Conservation (phyloP, 1,140 invertebrate species). For the Macrocentrus cingulum region DNA sequence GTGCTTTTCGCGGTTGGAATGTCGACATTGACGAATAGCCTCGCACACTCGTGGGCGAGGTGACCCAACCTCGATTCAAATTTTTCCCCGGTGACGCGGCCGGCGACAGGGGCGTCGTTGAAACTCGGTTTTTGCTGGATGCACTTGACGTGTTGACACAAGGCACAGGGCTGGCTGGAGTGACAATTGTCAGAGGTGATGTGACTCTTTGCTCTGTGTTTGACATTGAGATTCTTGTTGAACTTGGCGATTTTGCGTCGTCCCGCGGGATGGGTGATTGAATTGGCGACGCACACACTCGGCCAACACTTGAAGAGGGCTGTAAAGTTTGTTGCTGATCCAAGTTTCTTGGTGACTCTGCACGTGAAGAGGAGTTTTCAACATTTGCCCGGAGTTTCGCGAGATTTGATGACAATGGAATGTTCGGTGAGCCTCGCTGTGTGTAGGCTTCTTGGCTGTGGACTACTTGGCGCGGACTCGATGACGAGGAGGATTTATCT, state of each 20-base stretch:
- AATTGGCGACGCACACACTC: not conserved
- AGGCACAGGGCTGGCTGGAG: conserved; percentile 2
- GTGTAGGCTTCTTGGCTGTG: conserved; percentile 12
- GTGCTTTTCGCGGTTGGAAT: conserved; percentile 35
- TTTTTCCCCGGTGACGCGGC: conserved; percentile 15
- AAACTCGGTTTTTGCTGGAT: conserved; percentile 10
- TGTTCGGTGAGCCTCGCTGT: conserved; percentile 30
- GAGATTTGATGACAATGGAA: conserved; percentile 33
- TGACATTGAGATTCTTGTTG: not conserved
- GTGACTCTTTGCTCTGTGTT: conserved; percentile 16
- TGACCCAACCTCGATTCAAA: conserved; percentile 4
- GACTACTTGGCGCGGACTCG: conserved; percentile 16
- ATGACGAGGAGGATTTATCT: conserved; percentile 27
- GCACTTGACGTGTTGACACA: not conserved
- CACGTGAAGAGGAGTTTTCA: conserved; percentile 17
- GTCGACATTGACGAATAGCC: conserved; percentile 10
- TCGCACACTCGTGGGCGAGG: conserved; percentile 19
- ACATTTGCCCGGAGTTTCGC: conserved; percentile 31
- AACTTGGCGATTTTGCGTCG: not conserved
- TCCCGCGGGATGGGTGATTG: conserved; percentile 6
- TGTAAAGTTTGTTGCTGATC: conserved; percentile 2
- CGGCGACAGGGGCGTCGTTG: not conserved
- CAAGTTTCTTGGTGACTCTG: conserved; percentile 7
- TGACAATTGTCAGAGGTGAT: conserved; percentile 33
- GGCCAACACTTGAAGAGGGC: conserved; percentile 4